Percentiles rank a stretch among this genome's conserved stretches.
Evolutionary conservation across 2,888 invertebrate species (phyloP).

Genomic region (Luffia ferchaultella): DNA sequence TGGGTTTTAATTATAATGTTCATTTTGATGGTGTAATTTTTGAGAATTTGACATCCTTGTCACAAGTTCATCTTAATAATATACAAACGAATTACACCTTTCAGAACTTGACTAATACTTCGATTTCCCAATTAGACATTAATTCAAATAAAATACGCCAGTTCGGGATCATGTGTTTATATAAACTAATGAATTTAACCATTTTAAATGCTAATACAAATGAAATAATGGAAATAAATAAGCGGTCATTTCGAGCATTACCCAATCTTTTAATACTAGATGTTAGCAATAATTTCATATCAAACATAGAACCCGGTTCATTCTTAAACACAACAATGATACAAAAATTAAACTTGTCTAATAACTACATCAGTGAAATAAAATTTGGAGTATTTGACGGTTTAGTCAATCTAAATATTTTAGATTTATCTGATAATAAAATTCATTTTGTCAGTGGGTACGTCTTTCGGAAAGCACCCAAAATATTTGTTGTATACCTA

Average conservation of each 20-base stretch:
- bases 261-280: background rate
- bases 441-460: background rate
- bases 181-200: background rate
- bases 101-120: background rate
- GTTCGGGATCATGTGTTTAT: background rate
- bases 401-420: background rate
- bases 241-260: background rate
- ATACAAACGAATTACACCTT: background rate
- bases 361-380: background rate
- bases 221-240: background rate
- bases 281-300: background rate
- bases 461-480: background rate
- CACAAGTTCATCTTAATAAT: background rate
- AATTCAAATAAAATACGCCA: background rate
- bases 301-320: background rate
- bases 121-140: background rate
- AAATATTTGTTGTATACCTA: background rate
- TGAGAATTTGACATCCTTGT: background rate
- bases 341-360: background rate
- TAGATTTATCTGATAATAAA: background rate
- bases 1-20: background rate
- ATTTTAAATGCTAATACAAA: background rate
- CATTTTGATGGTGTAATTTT: background rate
- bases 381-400: background rate
- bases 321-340: background rate